Percentiles rank a stretch among this genome's conserved stretches.
Evolutionary conservation across 92 coral and sea anemone species (phyloP).

Genomic region (Isaurus tuberculatus): DNA sequence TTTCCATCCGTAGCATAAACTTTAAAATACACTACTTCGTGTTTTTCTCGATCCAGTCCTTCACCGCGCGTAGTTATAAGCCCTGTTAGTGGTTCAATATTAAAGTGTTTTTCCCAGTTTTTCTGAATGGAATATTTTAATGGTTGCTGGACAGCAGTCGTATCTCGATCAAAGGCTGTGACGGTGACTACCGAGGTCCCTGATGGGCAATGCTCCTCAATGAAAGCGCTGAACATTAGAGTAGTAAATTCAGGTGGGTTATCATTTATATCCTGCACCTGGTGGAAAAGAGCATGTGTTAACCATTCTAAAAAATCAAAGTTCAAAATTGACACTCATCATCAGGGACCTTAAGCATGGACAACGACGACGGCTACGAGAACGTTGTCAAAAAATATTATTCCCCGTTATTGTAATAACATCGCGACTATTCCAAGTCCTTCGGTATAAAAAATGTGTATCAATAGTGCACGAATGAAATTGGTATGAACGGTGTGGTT

Average conservation of each 20-base stretch:
- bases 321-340: neutral
- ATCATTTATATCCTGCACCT: conserved; percentile 89
- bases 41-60: conserved; percentile 76
- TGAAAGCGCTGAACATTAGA: conserved; percentile 67
- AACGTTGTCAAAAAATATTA: too few relatives aligned
- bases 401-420: too few relatives aligned
- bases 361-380: neutral
- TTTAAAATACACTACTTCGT: conserved; percentile 68
- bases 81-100: conserved; percentile 76
- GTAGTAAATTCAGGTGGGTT: conserved; percentile 75
- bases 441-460: too few relatives aligned
- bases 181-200: conserved; percentile 66
- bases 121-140: conserved; percentile 69
- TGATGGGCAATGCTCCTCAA: conserved; percentile 71
- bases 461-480: too few relatives aligned
- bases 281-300: neutral
- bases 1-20: conserved; percentile 80
- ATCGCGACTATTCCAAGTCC: too few relatives aligned
- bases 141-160: conserved; percentile 58
- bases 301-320: neutral
- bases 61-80: conserved; percentile 59
- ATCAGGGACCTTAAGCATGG: too few relatives aligned
- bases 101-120: conserved; percentile 67
- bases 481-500: too few relatives aligned
- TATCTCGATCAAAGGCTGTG: conserved; percentile 74